Base-by-base conservation (phyloP, 2,888 invertebrate genomes). In the Halictus ligatus region DNA sequence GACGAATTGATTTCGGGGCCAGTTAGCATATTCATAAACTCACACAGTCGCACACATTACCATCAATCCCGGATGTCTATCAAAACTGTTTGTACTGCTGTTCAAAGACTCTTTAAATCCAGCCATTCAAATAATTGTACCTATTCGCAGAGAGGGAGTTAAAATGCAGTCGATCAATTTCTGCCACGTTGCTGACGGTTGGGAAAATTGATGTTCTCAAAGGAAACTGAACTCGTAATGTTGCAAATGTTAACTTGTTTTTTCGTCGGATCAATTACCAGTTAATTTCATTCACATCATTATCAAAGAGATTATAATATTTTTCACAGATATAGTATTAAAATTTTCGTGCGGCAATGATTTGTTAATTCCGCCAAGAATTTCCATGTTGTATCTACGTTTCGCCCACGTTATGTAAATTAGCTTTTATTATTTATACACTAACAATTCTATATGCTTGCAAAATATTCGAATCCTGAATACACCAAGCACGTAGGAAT, bases 21-120 rank as follows among this genome's bases (percentile, higher is more conserved):
- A 40, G 72, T 50, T 81, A 78, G 72, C 73, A 81, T 81, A 81
- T 81, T 78, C 78, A 74, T 80, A 73, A 78, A 69, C 74, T 35
- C 67, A 46, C 46, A 67, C 43, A 15, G 46, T 40, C 50, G 54
- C 18, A 35, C 29, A 25, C 82, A 46, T 78, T 78, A 73, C 78
- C 81, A 50, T 81, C 73, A 21, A 64, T 18, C 43, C 60, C 21
- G 58, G 48, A 71, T 77, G 77, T 77, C 73, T 78, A 78, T 79
- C 73, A 79, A 82, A 82, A 79, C 71, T 78, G 80, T 82, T 82
- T 79, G 40, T n/a, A 35, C 18, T 43, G 18, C 67, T 73, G 54
- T 78, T 64, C 40, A 69, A 74, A 29, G 64, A 46, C 50, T 64
- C 43, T 73, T 25, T 18, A 6, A 40, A 46, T 50, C 8, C 29